phyloP scores from a whole-genome alignment of 2,113 vertebrate species.

The Phocoena sinus region DNA sequence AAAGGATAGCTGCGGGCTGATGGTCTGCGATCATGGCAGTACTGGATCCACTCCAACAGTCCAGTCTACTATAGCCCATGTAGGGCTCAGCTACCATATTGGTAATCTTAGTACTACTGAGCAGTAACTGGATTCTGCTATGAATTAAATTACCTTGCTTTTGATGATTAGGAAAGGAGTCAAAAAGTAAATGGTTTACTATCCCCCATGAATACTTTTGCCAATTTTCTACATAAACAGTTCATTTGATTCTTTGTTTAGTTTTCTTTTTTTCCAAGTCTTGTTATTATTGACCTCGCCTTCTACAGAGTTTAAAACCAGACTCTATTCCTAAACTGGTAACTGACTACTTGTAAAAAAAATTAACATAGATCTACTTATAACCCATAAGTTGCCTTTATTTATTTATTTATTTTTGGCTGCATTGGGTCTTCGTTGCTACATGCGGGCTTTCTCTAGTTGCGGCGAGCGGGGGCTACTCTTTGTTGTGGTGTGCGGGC shows the following conservation, averaged over 20 bases:
- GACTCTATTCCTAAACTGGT: slow-evolving; percentile 18
- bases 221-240: background rate
- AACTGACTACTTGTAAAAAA: background rate
- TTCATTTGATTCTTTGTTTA: background rate
- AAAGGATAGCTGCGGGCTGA: background rate
- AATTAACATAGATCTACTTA: background rate
- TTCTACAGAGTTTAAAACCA: slow-evolving; percentile 30
- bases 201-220: background rate
- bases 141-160: background rate
- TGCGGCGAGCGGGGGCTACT: no score
- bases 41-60: background rate
- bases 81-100: no score
- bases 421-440: no score
- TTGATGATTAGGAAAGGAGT: background rate
- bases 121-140: background rate
- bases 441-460: no score
- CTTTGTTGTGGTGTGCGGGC: no score
- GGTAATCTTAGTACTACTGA: background rate
- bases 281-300: background rate
- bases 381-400: slow-evolving; percentile 33
- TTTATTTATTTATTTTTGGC: no score
- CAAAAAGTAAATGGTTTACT: background rate
- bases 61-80: background rate
- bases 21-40: background rate
- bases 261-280: background rate